Base-by-base conservation (phyloP, 1,140 invertebrate genomes). In the Heliconius hewitsoni region DNA sequence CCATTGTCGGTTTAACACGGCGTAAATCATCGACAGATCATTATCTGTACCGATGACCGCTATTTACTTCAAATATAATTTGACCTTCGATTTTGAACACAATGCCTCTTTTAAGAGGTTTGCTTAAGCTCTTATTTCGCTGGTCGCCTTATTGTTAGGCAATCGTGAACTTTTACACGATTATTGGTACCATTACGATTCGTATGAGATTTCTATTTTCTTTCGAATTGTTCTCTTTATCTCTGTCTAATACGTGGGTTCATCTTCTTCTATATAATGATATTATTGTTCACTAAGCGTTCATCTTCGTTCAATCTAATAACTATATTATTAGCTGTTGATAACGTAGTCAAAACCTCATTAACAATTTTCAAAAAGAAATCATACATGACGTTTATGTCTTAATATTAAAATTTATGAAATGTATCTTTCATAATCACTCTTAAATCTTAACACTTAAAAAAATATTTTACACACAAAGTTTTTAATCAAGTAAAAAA, bases 131-230 rank as follows among this genome's bases (percentile, higher is more conserved):
- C 92, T 79, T 55, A 8, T 71, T 80, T 76, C 5, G 50, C 78
- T 90, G 91, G 93, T 71, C 85, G 57, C 46, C 23, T 76, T 87
- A 92, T 94, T 90, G 92, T 93, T 91, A 89, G 87, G 89, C 88
- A 93, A 93, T 93, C 90, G 90, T 94, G 92, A 93, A 94, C 93
- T 93, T 93, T 93, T 94, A 94, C 91, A 93, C 90, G 92, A 94
- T 93, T 92, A 94, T 93, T 91, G 78, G 91, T 92, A 87, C 90
- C 87, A 93, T 94, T 93, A 94, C 89, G 83, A 88, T 93, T 91
- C 87, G 91, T 94, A 94, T 93, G 91, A 94, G 93, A 93, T 93
- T 91, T 93, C 92, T 93, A 94, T 93, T 93, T 92, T 92, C 90
- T 93, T 88, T 89, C 83, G 83, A 90, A 86, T 90, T 89, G 87